Evolutionary conservation across 2,113 vertebrate genomes (phyloP), one percentile per base, ranked within the genome.

Genomic region (Ophiodon elongatus): DNA sequence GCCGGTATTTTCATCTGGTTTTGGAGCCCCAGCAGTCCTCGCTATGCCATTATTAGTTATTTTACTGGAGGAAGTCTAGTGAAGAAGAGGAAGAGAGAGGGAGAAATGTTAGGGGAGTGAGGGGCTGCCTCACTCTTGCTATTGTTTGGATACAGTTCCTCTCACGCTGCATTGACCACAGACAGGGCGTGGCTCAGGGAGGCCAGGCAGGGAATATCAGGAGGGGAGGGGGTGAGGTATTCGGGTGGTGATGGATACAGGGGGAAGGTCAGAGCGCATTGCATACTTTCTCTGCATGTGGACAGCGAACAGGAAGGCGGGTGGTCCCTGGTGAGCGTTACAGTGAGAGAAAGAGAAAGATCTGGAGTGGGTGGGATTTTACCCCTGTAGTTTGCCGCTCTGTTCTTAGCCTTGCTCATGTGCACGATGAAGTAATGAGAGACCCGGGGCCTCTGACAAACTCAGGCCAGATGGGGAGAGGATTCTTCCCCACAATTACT

Each of bases 71-170:
- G 88, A 89, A 86, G 86, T 89, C 68, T 62, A 66, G 54, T 67
- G 68, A 87, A 89, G 88, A 84, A 90, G 80, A 88, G 73, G 85
- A 86, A 77, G 65, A 80, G 83, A 66, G 79, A 43, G 73, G 63
- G 23, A 75, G 57, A 87, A 78, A 63, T 69, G 84, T 82, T 17
- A 45, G 70, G 52, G 63, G 74, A 75, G 65, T 62, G 66, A 59
- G 66, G 69, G 76, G 76, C 85, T 73, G 81, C 74, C 79, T 86
- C 68, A 88, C 88, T 59, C 56, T 73, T 65, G 82, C 89, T 90
- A 91, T 95, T 95, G 95, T 95, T 94, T 92, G 89, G 92, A 94
- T 91, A 90, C 85, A 87, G 86, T 90, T 91, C 75, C 89, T 91
- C 91, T 93, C 91, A 91, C 72, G 89, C 89, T 85, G 90, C 84